Evolutionary conservation across 2,888 invertebrate genomes (phyloP).

Genomic region (Ichneumoninae sp.): DNA sequence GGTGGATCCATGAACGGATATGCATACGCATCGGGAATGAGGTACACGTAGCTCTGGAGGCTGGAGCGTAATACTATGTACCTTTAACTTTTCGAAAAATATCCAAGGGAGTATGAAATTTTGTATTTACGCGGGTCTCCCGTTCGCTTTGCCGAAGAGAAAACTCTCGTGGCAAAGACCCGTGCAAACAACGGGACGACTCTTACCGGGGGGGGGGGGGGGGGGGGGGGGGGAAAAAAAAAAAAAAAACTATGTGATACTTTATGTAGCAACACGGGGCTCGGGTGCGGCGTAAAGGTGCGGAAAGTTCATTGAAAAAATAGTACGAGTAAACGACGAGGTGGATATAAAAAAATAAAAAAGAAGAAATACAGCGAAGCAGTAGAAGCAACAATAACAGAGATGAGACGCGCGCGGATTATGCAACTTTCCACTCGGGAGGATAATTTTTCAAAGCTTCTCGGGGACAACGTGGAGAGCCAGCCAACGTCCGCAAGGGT

Average conservation of each 20-base stretch:
- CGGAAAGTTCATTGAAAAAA: slow-evolving; percentile 58
- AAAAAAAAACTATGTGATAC: background rate
- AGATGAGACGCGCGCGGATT: slow-evolving; percentile 71
- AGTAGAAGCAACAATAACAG: slow-evolving; percentile 45
- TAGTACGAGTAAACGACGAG: slow-evolving; percentile 42
- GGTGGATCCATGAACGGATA: slow-evolving; percentile 22
- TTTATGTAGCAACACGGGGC: background rate
- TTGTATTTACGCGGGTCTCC: background rate
- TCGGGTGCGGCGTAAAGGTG: slow-evolving; percentile 34
- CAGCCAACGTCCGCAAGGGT: slow-evolving; percentile 69
- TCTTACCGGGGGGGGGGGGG: slow-evolving; percentile 11
- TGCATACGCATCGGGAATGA: slow-evolving; percentile 1
- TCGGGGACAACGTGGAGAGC: slow-evolving; percentile 57
- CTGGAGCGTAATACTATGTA: background rate
- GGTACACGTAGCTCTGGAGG: background rate
- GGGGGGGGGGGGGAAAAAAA: too few species aligned
- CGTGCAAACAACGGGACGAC: slow-evolving; percentile 1
- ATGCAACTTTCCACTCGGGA: slow-evolving; percentile 80
- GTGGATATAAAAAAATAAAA: slow-evolving; percentile 13
- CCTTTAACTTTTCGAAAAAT: background rate
- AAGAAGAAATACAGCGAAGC: slow-evolving; percentile 11
- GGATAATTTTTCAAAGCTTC: slow-evolving; percentile 82
- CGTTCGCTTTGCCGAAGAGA: background rate
- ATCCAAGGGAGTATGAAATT: background rate
- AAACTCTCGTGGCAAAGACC: slow-evolving; percentile 12